Conservation (phyloP, 2,888 invertebrate genomes). For the Oegoconia quadripuncta region DNA sequence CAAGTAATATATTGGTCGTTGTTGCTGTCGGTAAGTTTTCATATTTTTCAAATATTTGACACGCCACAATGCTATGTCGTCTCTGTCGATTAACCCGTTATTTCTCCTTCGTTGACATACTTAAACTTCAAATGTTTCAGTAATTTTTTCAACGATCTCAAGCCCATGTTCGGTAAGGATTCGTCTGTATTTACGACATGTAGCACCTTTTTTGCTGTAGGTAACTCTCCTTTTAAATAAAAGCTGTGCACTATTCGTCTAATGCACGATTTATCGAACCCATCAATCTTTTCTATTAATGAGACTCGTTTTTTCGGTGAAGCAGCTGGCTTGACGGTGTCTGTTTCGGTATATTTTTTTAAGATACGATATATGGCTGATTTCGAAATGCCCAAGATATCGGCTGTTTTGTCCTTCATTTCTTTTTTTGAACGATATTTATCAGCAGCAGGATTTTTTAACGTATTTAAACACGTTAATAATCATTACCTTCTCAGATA, state of each 20-base stretch:
- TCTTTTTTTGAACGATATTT: slow-evolving; percentile 1
- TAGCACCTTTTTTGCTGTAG: slow-evolving; percentile 4
- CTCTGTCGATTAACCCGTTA: slow-evolving; percentile 6
- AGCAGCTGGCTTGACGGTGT: not conserved
- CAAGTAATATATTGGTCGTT: slow-evolving; percentile 16
- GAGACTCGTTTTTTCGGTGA: not conserved
- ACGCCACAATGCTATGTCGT: slow-evolving; percentile 8
- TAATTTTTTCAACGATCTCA: slow-evolving; percentile 3
- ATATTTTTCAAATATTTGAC: slow-evolving; percentile 6
- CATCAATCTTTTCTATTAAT: not conserved
- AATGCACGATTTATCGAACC: not conserved
- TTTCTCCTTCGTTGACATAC: slow-evolving; percentile 8
- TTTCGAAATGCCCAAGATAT: slow-evolving; percentile 1
- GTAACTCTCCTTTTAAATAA: too few species aligned
- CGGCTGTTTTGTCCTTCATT: slow-evolving; percentile 2
- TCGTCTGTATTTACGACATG: slow-evolving; percentile 1
- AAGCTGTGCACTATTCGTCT: not conserved
- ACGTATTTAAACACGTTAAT: not conserved
- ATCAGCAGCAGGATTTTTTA: not conserved
- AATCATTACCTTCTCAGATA: not conserved
- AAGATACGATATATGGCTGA: not conserved
- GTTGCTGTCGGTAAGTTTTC: slow-evolving; percentile 10
- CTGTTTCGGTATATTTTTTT: not conserved
- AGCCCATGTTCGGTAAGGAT: slow-evolving; percentile 4
- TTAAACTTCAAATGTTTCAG: slow-evolving; percentile 16